phyloP scores from a whole-genome alignment of 2,888 invertebrate genomes.

The Taenaris catops region DNA sequence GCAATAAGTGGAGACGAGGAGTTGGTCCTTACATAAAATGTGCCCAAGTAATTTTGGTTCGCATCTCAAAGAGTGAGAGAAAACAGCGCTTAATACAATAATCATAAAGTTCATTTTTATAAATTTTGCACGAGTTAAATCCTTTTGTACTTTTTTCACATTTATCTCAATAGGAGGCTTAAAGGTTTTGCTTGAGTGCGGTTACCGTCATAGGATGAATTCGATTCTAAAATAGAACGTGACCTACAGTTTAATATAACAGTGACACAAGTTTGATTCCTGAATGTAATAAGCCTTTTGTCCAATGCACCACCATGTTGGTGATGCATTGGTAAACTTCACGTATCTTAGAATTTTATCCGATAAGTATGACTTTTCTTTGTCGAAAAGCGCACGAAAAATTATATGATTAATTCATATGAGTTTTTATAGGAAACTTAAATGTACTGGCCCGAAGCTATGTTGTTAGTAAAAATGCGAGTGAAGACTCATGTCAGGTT shows the following conservation, averaged over 20 bases:
- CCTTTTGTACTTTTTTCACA: constrained; percentile 7
- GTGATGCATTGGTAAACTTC: too few relatives aligned
- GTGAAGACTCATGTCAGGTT: too few relatives aligned
- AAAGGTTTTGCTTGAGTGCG: constrained; percentile 7
- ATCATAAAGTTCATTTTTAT: constrained; percentile 6
- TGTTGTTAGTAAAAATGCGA: too few relatives aligned
- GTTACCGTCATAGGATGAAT: constrained; percentile 6
- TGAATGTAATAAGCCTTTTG: too few relatives aligned
- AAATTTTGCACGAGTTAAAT: neutral
- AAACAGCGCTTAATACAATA: neutral
- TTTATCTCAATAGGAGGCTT: constrained; percentile 10
- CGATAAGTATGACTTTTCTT: too few relatives aligned
- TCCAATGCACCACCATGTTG: too few relatives aligned
- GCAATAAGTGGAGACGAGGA: constrained; percentile 4
- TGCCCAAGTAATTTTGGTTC: constrained; percentile 1
- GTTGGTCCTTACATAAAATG: constrained; percentile 1
- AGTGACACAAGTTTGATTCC: too few relatives aligned
- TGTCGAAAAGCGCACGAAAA: too few relatives aligned
- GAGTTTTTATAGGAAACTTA: too few relatives aligned
- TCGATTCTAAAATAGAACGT: constrained; percentile 7
- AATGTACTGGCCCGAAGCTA: too few relatives aligned
- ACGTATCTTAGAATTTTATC: too few relatives aligned
- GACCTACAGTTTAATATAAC: neutral
- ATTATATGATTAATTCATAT: too few relatives aligned
- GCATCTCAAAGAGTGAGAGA: neutral